Evolutionary conservation across 1,140 invertebrate genomes (phyloP).

Genomic region (Drosophila navojoa): DNA sequence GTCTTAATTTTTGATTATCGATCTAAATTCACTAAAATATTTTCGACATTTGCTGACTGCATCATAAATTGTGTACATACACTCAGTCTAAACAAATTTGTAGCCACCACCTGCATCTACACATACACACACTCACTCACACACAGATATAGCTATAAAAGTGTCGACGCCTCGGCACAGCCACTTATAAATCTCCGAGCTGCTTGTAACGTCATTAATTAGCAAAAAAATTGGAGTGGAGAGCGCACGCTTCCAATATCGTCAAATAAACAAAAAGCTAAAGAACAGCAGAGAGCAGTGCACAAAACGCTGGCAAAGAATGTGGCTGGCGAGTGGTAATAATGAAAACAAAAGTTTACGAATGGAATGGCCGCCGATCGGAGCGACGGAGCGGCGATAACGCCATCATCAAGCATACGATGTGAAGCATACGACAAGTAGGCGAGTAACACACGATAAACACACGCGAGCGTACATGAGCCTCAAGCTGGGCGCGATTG

Average conservation of each 20-base stretch:
- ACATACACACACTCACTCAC: constrained; percentile 6
- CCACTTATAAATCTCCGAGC: constrained; percentile 49
- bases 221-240: constrained; percentile 13
- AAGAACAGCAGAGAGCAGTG: not conserved
- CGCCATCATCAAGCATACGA: constrained; percentile 7
- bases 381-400: not conserved
- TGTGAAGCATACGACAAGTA: constrained; percentile 21
- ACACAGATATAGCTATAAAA: constrained; percentile 34
- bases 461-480: too few species aligned
- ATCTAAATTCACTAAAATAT: not conserved
- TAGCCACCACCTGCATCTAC: constrained; percentile 47
- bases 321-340: constrained; percentile 14
- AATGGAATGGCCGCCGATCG: constrained; percentile 20
- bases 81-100: constrained; percentile 10
- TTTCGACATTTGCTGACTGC: too few species aligned
- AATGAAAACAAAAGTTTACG: constrained; percentile 54
- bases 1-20: not conserved
- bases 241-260: constrained; percentile 19
- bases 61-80: not conserved
- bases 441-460: not conserved
- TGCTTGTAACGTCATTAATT: constrained; percentile 52
- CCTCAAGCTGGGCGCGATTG: too few species aligned
- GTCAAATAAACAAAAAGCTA: constrained; percentile 19
- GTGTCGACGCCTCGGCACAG: constrained; percentile 51
- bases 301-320: constrained; percentile 34